A percentile compares a stretch with the other conserved stretches of the same genome.
Evolutionary conservation across 2,888 invertebrate species (phyloP).

Genomic region (Heliconius hortense): DNA sequence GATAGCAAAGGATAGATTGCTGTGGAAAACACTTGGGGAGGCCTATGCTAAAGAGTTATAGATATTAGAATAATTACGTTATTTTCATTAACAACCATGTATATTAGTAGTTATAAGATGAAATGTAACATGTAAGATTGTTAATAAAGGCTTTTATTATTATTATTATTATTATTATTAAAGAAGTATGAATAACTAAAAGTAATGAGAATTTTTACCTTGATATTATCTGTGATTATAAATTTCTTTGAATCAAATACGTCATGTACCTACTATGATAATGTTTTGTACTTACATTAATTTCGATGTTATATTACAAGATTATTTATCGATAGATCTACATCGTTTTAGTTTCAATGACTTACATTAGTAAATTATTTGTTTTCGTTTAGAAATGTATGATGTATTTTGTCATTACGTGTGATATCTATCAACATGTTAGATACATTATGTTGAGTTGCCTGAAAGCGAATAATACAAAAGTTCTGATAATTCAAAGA

Average conservation of each 20-base stretch:
- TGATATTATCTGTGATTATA: conserved; percentile 16
- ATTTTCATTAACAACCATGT: background rate
- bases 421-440: background rate
- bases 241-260: conserved; percentile 21
- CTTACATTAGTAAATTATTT: conserved; percentile 1
- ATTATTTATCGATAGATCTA: conserved; percentile 12
- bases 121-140: background rate
- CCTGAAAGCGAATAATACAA: background rate
- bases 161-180: no score
- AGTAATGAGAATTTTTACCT: background rate
- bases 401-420: background rate
- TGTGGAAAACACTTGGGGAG: background rate
- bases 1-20: background rate
- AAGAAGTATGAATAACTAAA: background rate
- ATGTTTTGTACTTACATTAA: conserved; percentile 13
- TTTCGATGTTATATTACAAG: conserved; percentile 14
- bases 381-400: background rate
- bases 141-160: background rate
- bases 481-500: background rate
- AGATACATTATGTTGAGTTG: no score
- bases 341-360: conserved; percentile 20
- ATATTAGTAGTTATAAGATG: background rate
- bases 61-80: background rate
- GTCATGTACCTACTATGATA: conserved; percentile 14
- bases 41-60: background rate